Conservation (phyloP, 2,797 vertebrate species). For the Lepus oiostolus region DNA sequence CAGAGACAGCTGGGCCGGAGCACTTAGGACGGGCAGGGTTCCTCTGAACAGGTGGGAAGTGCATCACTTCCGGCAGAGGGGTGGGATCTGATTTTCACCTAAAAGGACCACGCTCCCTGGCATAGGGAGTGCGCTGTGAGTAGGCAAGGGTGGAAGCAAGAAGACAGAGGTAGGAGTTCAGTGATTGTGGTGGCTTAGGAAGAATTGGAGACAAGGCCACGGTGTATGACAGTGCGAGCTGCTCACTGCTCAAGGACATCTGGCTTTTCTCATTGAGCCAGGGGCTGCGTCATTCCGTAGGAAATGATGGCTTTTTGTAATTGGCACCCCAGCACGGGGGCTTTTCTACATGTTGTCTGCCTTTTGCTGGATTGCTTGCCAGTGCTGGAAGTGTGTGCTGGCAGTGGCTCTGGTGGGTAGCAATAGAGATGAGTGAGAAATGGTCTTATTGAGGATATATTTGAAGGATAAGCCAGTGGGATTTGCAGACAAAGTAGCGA, state of each 20-base stretch:
- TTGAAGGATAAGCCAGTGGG: not conserved
- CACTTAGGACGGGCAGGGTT: not conserved
- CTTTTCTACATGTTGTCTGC: not conserved
- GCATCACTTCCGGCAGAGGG: not conserved
- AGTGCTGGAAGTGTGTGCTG: not conserved
- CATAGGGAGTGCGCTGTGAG: not conserved
- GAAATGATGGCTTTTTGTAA: not conserved
- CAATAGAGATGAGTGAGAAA: not conserved
- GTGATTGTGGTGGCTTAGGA: not conserved
- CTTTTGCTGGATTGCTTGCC: not conserved
- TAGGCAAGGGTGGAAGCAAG: too few species aligned
- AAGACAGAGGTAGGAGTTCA: not conserved
- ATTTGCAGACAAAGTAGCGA: not conserved
- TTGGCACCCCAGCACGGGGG: not conserved
- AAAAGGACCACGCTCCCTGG: not conserved
- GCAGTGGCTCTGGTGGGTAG: not conserved
- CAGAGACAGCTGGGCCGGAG: not conserved
- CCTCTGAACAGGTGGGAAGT: not conserved
- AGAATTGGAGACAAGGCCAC: not conserved
- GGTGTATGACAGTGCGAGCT: not conserved
- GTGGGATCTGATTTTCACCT: not conserved
- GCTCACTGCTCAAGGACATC: not conserved
- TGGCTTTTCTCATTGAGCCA: not conserved
- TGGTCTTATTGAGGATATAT: not conserved
- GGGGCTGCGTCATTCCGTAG: not conserved